Percentiles rank a stretch among this genome's conserved stretches.
These are phyloP conservation scores for Trochalopteron elliotii DNA, from an alignment of 2,113 vertebrate species.

Conservation along the genomic window DNA sequence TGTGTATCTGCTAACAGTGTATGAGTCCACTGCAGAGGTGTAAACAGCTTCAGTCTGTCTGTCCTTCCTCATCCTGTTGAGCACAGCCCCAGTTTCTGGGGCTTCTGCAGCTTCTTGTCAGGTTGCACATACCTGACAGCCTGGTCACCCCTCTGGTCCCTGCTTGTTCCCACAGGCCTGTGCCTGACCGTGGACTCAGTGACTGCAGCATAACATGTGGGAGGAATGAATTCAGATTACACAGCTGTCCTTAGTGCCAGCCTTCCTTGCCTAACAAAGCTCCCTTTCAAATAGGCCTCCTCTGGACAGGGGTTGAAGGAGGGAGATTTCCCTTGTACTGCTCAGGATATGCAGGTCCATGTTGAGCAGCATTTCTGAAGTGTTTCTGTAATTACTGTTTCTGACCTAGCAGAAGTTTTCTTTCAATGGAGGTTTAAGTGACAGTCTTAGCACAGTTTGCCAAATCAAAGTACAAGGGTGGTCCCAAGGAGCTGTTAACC, in stretches of 20 bases:
- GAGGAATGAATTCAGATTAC: background rate
- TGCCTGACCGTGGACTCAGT: background rate
- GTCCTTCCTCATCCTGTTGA: background rate
- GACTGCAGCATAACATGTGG: accelerated
- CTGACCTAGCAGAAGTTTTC: background rate
- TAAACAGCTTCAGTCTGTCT: background rate
- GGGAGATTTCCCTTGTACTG: background rate
- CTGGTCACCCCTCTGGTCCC: background rate
- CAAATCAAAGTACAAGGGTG: background rate
- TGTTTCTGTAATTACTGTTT: accelerated
- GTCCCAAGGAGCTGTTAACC: background rate
- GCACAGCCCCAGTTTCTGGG: accelerated
- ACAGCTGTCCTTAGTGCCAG: accelerated
- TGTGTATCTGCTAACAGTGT: accelerated
- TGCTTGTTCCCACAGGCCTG: background rate
- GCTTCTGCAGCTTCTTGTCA: background rate
- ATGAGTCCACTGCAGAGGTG: background rate
- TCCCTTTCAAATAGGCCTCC: background rate
- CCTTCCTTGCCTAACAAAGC: background rate
- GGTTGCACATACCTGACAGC: background rate
- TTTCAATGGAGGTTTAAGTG: background rate
- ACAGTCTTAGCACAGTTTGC: background rate
- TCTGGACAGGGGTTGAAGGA: background rate
- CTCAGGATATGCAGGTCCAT: accelerated
- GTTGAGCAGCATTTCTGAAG: background rate